Conservation (phyloP, 2,113 vertebrate species). For the Castor canadensis region DNA sequence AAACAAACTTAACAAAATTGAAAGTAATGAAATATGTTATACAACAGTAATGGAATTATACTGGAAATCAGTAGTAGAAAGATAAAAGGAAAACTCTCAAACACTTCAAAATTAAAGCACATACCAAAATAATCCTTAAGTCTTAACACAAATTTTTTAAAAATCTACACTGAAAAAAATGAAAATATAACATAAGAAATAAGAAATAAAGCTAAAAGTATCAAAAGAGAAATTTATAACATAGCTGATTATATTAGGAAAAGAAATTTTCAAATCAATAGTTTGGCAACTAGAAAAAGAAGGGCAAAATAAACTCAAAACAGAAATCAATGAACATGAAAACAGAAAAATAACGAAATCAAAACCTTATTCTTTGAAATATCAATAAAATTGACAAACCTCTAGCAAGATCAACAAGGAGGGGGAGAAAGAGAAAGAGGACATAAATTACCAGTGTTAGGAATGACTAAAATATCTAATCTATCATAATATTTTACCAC, state of each 20-base stretch:
- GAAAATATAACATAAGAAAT: background rate
- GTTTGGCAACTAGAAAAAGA: background rate
- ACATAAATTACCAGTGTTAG: background rate
- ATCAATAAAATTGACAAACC: conserved; percentile 5
- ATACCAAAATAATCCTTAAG: background rate
- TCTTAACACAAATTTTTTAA: background rate
- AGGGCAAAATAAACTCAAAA: background rate
- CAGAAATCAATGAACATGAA: background rate
- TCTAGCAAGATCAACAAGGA: background rate
- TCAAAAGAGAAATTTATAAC: background rate
- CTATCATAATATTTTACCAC: background rate
- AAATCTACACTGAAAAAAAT: background rate
- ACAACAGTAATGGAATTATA: background rate
- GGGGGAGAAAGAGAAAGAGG: background rate
- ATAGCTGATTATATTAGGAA: background rate
- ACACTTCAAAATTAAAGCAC: background rate
- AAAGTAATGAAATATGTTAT: background rate
- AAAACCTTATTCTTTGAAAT: background rate
- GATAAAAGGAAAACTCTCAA: background rate
- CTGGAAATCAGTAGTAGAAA: background rate
- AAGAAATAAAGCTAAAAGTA: background rate
- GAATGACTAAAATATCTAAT: background rate
- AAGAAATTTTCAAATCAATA: background rate
- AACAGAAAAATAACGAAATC: background rate
- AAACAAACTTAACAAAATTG: background rate